Evolutionary conservation across 1,140 invertebrate species (phyloP), one percentile per base, ranked within the genome.

Genomic region (Meloidogyne exigua): DNA sequence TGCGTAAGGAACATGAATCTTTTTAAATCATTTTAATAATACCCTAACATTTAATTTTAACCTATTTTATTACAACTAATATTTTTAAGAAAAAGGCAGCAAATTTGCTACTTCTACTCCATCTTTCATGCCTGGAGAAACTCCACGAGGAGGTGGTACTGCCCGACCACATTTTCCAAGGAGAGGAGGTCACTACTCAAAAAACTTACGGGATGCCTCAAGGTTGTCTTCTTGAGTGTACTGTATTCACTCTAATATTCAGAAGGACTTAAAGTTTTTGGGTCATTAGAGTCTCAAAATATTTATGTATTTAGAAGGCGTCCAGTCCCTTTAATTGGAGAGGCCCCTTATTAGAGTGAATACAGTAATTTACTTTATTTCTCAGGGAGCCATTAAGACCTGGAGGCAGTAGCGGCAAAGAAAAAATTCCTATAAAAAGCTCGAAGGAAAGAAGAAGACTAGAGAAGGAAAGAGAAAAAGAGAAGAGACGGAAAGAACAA

Each of bases 181-280:
- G 49, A 57, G 49, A 57, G 49, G 49, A 57, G 49, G 49, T 57
- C 49, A 57, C 18, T 57, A 57, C n/a, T 57, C 49, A 10, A 57
- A 57, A 57, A 57, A 57, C 49, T 57, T 57, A 57, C 49, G 49
- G 49, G 49, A 57, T 18, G 49, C 49, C 49, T 57, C 49, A 57
- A 57, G 49, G 49, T 57, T 57, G 49, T 57, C 49, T 57, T 57
- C 18, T 57, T 57, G 49, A 57, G 0, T 57, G 7, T 57, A 57
- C 18, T 57, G 49, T n/a, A 57, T 57, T 57, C 49, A n/a, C 44
- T 49, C 49, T 57, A 39, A 39, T 39, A 9, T 39, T 39, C 9
- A 39, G 36, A 39, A 10, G 36, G 9, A 4, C 0, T 9, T 39
- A 39, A 39, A 4, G 28, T 2, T 32, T 32, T 32, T 32, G 7